phyloP scores from a whole-genome alignment of 2,888 invertebrate genomes.

The Plutella xylostella region DNA sequence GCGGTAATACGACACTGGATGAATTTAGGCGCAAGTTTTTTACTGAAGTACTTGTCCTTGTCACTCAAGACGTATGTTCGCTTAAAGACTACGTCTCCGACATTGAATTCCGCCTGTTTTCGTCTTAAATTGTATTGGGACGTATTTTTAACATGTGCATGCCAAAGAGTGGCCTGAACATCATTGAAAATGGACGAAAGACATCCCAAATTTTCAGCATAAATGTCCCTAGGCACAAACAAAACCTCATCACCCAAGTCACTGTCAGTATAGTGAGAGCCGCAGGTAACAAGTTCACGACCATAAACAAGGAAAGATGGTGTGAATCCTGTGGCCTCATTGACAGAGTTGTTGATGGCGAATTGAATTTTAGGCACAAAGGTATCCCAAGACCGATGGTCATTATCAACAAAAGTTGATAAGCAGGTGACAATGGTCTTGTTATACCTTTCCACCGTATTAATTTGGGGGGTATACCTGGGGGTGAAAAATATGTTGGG shows the following conservation, averaged over 20 bases:
- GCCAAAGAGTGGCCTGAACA: slow-evolving; percentile 13
- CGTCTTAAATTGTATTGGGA: slow-evolving; percentile 17
- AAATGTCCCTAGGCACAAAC: slow-evolving; percentile 5
- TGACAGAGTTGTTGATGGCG: slow-evolving; percentile 15
- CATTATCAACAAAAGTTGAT: no score
- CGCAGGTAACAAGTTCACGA: slow-evolving; percentile 14
- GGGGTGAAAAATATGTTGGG: slow-evolving; percentile 9
- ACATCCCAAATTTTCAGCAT: slow-evolving; percentile 16
- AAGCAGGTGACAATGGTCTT: slow-evolving; percentile 11
- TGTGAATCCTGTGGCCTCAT: slow-evolving; percentile 15
- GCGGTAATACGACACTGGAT: background rate
- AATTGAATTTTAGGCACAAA: slow-evolving; percentile 12
- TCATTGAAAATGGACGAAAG: slow-evolving; percentile 15
- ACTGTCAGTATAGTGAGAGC: slow-evolving; percentile 14
- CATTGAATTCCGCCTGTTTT: slow-evolving; percentile 15
- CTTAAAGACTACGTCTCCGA: slow-evolving; percentile 17
- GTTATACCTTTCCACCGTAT: slow-evolving; percentile 13
- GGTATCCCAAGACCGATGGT: slow-evolving; percentile 12
- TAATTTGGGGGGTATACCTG: slow-evolving; percentile 12
- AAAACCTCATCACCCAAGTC: slow-evolving; percentile 8
- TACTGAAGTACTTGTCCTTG: background rate
- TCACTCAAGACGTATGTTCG: background rate
- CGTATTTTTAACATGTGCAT: slow-evolving; percentile 17
- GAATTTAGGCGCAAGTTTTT: background rate
- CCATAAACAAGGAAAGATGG: slow-evolving; percentile 18